These are phyloP conservation scores for Engraulis encrasicolus DNA, from an alignment of 2,113 vertebrate genomes.

Conservation along the genomic window DNA sequence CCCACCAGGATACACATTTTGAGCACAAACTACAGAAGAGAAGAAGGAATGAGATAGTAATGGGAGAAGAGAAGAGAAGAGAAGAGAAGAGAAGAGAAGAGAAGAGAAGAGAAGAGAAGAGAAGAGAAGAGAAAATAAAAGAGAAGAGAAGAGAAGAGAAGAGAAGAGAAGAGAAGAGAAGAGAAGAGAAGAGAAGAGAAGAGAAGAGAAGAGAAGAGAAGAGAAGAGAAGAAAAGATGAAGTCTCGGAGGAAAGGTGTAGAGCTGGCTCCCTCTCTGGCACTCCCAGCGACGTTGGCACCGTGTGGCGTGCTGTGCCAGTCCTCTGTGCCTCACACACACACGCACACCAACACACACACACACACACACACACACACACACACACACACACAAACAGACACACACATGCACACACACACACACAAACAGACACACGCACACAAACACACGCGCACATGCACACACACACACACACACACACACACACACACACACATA, in stretches of 20 bases:
- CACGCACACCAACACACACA: too few species aligned
- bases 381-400: too few species aligned
- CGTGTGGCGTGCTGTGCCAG: not conserved
- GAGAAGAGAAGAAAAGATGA: not conserved
- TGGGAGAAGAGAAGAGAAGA: not conserved
- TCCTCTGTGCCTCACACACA: too few species aligned
- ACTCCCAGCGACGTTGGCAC: not conserved
- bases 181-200: not conserved
- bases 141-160: not conserved
- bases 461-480: too few species aligned
- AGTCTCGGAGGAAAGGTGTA: constrained; percentile 3
- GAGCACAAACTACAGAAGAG: constrained; percentile 38
- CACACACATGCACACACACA: too few species aligned
- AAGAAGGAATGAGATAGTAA: not conserved
- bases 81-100: not conserved
- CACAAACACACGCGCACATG: too few species aligned
- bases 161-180: not conserved
- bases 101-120: constrained; percentile 44
- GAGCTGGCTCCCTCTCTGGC: not conserved
- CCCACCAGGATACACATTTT: constrained; percentile 57
- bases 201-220: not conserved
- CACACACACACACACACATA: too few species aligned
- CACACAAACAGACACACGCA: too few species aligned
- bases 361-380: too few species aligned
- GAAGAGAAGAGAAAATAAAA: constrained; percentile 41